Evolutionary conservation across 2,888 invertebrate species (phyloP).

Genomic region (Eupithecia subfuscata): DNA sequence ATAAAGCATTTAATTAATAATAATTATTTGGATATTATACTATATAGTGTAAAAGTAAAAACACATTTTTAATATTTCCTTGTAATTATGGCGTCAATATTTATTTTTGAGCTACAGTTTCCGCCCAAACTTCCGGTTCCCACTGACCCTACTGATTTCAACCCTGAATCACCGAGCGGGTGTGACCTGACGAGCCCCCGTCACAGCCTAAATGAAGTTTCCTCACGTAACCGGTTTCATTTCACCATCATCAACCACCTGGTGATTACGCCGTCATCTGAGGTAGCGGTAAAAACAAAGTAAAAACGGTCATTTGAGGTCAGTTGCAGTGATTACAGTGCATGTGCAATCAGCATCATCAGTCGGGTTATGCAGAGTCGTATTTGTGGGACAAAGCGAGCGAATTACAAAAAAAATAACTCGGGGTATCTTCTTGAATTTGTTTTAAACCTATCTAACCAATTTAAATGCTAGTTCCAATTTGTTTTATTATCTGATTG

Average conservation of each 20-base stretch:
- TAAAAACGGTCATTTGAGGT: neutral
- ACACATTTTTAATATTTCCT: too few relatives aligned
- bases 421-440: neutral
- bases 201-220: neutral
- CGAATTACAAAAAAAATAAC: neutral
- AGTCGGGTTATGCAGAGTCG: neutral
- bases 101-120: neutral
- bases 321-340: conserved; percentile 3
- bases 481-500: too few relatives aligned
- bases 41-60: too few relatives aligned
- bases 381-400: neutral
- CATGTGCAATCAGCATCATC: conserved; percentile 3
- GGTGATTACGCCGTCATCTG: neutral
- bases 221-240: conserved; percentile 3
- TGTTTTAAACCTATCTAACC: neutral
- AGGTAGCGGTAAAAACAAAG: neutral
- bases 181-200: conserved; percentile 5
- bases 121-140: neutral
- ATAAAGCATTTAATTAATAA: too few relatives aligned
- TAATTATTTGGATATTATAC: too few relatives aligned
- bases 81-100: neutral
- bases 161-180: neutral
- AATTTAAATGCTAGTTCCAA: too few relatives aligned
- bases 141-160: neutral
- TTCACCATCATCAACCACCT: neutral